Percentiles rank a stretch among this genome's conserved stretches.
phyloP scores from a whole-genome alignment of 35 echinoderm and acorn worm species.

The Eucidaris tribuloides region DNA sequence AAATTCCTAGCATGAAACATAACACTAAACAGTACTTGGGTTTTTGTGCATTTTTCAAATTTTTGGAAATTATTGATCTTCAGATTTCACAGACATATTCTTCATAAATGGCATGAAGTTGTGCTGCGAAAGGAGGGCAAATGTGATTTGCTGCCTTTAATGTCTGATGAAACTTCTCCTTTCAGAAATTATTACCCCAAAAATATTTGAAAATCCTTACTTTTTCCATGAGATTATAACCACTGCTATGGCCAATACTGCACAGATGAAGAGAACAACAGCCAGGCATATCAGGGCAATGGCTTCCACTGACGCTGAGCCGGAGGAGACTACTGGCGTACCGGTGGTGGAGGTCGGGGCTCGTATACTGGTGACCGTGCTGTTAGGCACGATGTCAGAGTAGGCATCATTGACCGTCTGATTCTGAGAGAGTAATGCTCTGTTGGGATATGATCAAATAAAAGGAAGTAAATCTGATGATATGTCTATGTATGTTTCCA shows the following conservation, averaged over 20 bases:
- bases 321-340: not conserved
- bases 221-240: constrained; percentile 66
- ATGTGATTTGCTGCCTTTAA: no score
- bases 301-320: constrained; percentile 39
- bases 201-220: no score
- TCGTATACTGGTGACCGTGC: constrained; percentile 7
- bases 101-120: no score
- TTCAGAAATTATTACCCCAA: no score
- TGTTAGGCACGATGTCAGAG: constrained; percentile 26
- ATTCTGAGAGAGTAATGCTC: not conserved
- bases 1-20: no score
- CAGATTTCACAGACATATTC: no score
- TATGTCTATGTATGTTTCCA: no score
- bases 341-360: not conserved
- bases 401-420: not conserved
- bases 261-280: constrained; percentile 36
- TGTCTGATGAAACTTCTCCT: no score
- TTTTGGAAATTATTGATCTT: no score
- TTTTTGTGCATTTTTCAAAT: no score
- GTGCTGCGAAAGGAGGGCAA: no score
- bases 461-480: not conserved
- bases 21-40: no score
- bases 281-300: constrained; percentile 45
- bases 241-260: constrained; percentile 34
- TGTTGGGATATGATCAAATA: not conserved